Conservation (phyloP, 2,888 invertebrate species). For the Conistra vaccinii region DNA sequence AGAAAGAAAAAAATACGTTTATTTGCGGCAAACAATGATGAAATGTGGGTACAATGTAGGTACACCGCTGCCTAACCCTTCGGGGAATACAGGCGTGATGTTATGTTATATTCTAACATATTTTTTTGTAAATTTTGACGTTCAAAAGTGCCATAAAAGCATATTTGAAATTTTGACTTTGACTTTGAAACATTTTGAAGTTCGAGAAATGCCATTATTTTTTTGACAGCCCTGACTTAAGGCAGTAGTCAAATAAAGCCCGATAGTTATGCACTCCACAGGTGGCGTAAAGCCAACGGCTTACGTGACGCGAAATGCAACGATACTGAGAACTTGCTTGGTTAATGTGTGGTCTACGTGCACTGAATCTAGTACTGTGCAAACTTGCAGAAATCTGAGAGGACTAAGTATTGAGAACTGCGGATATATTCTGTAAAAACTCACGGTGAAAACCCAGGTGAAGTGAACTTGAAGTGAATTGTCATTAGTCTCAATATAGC, state of each 20-base stretch:
- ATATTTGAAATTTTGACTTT: too few relatives aligned
- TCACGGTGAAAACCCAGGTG: neutral
- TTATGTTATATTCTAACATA: too few relatives aligned
- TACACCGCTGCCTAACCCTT: too few relatives aligned
- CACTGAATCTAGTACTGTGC: constrained; percentile 20
- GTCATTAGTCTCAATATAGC: too few relatives aligned
- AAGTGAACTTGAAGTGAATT: too few relatives aligned
- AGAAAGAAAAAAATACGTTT: too few relatives aligned
- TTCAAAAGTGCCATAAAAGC: too few relatives aligned
- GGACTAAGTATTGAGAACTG: neutral
- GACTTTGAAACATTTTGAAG: neutral
- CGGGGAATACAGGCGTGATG: too few relatives aligned
- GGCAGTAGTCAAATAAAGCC: constrained; percentile 49
- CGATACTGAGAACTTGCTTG: constrained; percentile 43
- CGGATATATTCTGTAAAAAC: neutral
- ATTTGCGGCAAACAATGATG: too few relatives aligned
- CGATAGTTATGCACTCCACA: constrained; percentile 61
- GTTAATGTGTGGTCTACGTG: constrained; percentile 62
- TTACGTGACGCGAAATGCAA: constrained; percentile 61
- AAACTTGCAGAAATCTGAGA: constrained; percentile 29
- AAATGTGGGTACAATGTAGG: too few relatives aligned
- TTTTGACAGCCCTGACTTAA: constrained; percentile 13
- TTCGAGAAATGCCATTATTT: neutral
- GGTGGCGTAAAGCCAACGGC: constrained; percentile 50
- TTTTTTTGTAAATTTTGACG: too few relatives aligned